Evolutionary conservation across 2,113 vertebrate species (phyloP).

Genomic region (Propithecus coquereli): DNA sequence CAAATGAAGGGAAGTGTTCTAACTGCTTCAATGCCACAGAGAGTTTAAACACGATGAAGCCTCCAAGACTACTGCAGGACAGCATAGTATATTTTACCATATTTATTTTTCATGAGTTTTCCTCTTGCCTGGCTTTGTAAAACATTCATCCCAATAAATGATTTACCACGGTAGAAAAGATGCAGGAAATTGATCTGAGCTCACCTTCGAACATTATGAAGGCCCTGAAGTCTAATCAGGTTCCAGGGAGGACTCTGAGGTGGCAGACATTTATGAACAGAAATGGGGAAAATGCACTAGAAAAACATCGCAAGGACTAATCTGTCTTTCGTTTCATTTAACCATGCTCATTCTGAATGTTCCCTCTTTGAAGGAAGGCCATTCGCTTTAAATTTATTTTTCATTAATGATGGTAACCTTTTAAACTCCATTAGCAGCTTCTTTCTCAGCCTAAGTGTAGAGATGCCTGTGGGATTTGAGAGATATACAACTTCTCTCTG

Average conservation of each 20-base stretch:
- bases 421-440: slow-evolving; percentile 74
- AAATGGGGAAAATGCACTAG: background rate
- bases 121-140: slow-evolving; percentile 78
- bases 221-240: slow-evolving; percentile 33
- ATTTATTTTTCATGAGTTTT: slow-evolving; percentile 86
- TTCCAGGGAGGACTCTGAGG: slow-evolving; percentile 37
- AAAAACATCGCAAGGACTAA: slow-evolving; percentile 29
- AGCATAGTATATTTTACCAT: slow-evolving; percentile 70
- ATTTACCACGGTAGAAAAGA: slow-evolving; percentile 75
- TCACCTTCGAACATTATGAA: slow-evolving; percentile 60
- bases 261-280: background rate
- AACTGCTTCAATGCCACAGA: background rate
- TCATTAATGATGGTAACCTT: slow-evolving; percentile 73
- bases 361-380: slow-evolving; percentile 56
- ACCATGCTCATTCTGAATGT: slow-evolving; percentile 19
- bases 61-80: slow-evolving; percentile 24
- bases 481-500: slow-evolving; percentile 35
- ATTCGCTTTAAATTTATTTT: slow-evolving; percentile 67
- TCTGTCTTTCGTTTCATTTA: slow-evolving; percentile 61
- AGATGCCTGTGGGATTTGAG: slow-evolving; percentile 52
- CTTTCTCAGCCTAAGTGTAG: slow-evolving; percentile 52
- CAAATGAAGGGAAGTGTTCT: background rate
- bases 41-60: background rate
- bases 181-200: slow-evolving; percentile 74
- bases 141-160: slow-evolving; percentile 81